Base-by-base conservation (phyloP, 2,113 vertebrate species). In the Gasterosteus aculeatus region DNA sequence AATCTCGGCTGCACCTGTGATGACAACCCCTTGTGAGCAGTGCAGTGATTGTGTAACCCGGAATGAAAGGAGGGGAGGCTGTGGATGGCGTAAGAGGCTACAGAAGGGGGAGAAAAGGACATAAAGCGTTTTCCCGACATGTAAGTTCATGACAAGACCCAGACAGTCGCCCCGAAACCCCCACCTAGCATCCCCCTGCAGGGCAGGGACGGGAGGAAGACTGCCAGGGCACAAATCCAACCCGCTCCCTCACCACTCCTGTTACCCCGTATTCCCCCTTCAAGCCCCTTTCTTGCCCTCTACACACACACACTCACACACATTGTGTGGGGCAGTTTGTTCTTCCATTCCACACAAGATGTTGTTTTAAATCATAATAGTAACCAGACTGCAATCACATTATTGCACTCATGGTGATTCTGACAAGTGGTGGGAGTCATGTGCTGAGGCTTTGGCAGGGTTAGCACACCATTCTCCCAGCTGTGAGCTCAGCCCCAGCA, bases 341-440 rank as follows among this genome's bases (percentile, higher is more conserved):
- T 95, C 94, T 95, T 95, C 94, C 95, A 94, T 95, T 95, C 95
- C 94, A 91, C 95, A 95, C 95, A 96, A 95, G 95, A 96, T 95
- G 95, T 97, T 97, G 96, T 96, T 96, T 96, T 96, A 97, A 97
- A 97, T 97, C 96, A 96, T 97, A 97, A 98, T 96, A 97, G 95
- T 96, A 96, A 96, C 96, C 96, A 96, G 95, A 95, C 96, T 96
- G 95, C 97, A 97, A 97, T 97, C 96, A 97, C 95, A 97, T 97
- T 97, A 96, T 96, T 95, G 95, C 94, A 94, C 96, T 97, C 96
- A 96, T 96, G 95, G 96, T 96, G 96, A 96, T 95, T 96, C 97
- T 90, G 95, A 94, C 95, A 96, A 93, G 93, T 92, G 90, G 92
- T 93, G 90, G 93, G 96, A 96, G 95, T 96, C 96, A 97, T 97